Base-by-base conservation (phyloP, 1,140 invertebrate species). In the Drosophila fuyamai region DNA sequence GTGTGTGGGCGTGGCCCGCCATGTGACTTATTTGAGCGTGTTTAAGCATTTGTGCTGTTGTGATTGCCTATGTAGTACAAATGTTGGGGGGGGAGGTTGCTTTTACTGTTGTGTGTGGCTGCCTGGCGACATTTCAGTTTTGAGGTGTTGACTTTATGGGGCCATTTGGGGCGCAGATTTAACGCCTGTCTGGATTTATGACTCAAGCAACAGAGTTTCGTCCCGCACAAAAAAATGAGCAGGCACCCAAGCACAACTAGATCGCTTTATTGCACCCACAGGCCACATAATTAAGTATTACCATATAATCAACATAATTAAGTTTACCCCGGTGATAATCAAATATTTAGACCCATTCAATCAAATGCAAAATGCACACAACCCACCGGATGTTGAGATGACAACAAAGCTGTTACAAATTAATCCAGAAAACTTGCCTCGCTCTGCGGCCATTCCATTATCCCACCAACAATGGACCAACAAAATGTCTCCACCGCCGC, bases 1-100 rank as follows among this genome's bases (percentile, higher is more conserved):
- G 51, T 63, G 68, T 70, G 83, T 88, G 80, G 84, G 83, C 84
- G 84, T 83, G 80, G 84, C 84, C 62, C 40, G 50, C 51, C 83
- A 88, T 88, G 84, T 88, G 83, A 83, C 83, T 88, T 79, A 85
- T 60, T 81, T 81, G 63, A 71, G 75, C 79, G 62, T 62, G 73
- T 71, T 85, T 77, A 79, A 86, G 78, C 75, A 75, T 79, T 82
- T 62, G 50, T 74, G 78, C 60, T 73, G 32, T 56, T 83, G 60
- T 88, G 82, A 86, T 86, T 86, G 85, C 84, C 83, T 81, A 63
- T 55, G 58, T 61, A 38, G 58, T 40, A 43, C n/a, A 62, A 13
- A 35, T 40, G 9, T 36, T 9, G 63, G 38, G 29, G 46, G 35
- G 32, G 43, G 14, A 18, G 13, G 2, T 27, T n/a, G 13, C 40